phyloP scores from a whole-genome alignment of 2,113 vertebrate genomes.

The Carlito syrichta region DNA sequence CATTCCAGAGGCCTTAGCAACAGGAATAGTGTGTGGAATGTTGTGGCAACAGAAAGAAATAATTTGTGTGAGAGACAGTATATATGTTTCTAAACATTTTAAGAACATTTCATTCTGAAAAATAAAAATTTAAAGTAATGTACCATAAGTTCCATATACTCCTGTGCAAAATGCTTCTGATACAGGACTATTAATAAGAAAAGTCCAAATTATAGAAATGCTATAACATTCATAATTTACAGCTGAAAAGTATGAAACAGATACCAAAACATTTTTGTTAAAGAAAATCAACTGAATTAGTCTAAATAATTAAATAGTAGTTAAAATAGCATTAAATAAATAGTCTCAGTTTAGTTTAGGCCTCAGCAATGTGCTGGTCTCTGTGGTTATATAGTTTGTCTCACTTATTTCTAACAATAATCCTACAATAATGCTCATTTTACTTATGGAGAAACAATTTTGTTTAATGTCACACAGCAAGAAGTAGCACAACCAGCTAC shows the following conservation, averaged over 20 bases:
- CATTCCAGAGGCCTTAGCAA: constrained; percentile 66
- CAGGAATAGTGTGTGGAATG: constrained; percentile 18
- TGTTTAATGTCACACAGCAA: neutral
- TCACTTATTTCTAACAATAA: neutral
- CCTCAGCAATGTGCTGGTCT: neutral
- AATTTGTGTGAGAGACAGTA: neutral
- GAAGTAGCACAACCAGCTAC: neutral
- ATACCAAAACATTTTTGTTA: constrained; percentile 11
- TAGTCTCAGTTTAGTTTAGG: neutral
- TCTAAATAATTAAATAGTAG: neutral
- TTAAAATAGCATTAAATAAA: constrained; percentile 3
- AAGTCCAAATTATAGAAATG: neutral
- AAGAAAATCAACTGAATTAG: neutral
- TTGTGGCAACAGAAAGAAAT: constrained; percentile 53
- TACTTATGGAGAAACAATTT: neutral
- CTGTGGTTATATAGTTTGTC: neutral
- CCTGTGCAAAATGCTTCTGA: neutral
- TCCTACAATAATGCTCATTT: neutral
- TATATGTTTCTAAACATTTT: constrained; percentile 20
- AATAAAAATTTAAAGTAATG: constrained; percentile 26
- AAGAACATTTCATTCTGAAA: neutral
- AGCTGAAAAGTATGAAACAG: neutral
- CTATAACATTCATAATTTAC: neutral
- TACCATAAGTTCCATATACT: neutral
- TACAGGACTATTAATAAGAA: too few relatives aligned